phyloP scores from a whole-genome alignment of 2,113 vertebrate species.

The Falcunculus frontatus region DNA sequence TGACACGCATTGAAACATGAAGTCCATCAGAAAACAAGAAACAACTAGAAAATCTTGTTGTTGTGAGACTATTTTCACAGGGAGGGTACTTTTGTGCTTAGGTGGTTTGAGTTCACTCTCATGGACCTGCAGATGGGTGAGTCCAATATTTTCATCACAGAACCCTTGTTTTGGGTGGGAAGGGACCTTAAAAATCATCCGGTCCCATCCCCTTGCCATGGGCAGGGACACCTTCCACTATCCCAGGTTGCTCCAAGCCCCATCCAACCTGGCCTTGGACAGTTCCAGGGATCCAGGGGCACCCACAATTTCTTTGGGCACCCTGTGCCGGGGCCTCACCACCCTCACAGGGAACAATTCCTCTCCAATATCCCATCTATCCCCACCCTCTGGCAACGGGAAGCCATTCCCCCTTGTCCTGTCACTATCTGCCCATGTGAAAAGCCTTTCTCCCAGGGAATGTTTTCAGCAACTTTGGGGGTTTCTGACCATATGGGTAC shows the following conservation, averaged over 20 bases:
- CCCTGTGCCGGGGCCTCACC: rapidly evolving
- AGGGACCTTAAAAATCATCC: background rate
- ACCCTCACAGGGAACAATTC: background rate
- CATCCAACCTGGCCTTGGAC: rapidly evolving
- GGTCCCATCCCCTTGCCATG: rapidly evolving
- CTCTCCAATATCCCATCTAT: background rate
- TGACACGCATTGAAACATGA: background rate
- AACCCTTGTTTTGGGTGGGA: background rate
- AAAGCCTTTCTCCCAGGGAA: background rate
- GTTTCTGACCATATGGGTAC: background rate
- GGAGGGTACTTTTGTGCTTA: too few relatives aligned
- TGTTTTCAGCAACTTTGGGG: background rate
- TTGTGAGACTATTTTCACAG: background rate
- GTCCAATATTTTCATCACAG: background rate
- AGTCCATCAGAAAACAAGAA: rapidly evolving
- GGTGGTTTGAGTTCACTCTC: background rate
- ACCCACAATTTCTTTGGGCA: background rate
- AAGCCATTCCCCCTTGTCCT: background rate
- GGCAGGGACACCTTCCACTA: background rate
- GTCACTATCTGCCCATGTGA: too few relatives aligned
- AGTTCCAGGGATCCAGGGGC: background rate
- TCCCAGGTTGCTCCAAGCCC: rapidly evolving
- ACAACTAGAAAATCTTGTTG: background rate
- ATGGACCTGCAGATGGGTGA: rapidly evolving
- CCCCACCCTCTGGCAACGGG: background rate